phyloP scores from a whole-genome alignment of 2,888 invertebrate genomes.

The Syrphus vitripennis region DNA sequence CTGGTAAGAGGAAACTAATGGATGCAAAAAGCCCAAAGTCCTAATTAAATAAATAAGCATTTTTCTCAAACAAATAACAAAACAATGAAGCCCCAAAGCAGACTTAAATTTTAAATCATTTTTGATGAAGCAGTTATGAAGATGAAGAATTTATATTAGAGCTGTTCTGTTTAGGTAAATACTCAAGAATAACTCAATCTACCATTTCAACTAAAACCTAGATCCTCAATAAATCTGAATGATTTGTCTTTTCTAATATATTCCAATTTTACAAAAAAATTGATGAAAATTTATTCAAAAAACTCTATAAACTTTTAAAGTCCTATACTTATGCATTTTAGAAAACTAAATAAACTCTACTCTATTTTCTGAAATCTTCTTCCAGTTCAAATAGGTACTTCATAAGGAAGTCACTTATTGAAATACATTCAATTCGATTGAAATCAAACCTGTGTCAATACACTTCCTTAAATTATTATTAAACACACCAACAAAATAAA shows the following conservation, averaged over 20 bases:
- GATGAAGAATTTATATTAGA: no score
- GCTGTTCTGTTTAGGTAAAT: no score
- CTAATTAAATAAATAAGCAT: no score
- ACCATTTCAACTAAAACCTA: no score
- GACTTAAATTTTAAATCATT: no score
- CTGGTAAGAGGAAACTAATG: no score
- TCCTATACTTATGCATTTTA: background rate
- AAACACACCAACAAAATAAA: background rate
- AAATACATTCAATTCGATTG: slow-evolving; percentile 42
- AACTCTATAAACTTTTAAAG: background rate
- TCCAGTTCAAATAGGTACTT: background rate
- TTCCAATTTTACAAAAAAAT: background rate
- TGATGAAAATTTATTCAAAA: background rate
- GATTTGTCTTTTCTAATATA: background rate
- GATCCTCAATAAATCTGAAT: background rate
- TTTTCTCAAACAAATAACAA: no score
- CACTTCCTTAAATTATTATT: background rate
- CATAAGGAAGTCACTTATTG: slow-evolving; percentile 11
- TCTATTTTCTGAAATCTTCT: background rate
- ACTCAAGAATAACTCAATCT: no score
- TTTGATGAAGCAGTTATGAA: no score
- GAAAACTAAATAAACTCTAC: background rate
- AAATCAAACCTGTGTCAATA: slow-evolving; percentile 24
- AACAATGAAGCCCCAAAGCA: no score
- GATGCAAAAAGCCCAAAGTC: no score